phyloP scores from a whole-genome alignment of 2,888 invertebrate genomes.

The Drosophila aldrichi region DNA sequence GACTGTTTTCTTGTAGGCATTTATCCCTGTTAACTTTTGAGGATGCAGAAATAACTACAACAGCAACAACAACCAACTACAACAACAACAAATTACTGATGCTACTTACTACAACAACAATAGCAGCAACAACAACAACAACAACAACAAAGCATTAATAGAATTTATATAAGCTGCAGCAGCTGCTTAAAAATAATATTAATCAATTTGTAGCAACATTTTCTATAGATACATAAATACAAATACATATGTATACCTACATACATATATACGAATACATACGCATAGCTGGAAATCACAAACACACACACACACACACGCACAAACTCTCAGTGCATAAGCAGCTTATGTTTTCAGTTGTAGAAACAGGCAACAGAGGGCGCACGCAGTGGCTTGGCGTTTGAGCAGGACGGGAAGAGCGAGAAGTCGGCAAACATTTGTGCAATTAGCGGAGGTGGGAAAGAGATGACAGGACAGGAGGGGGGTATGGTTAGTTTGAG shows the following conservation, averaged over 20 bases:
- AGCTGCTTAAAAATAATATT: slow-evolving; percentile 34
- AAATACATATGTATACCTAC: neutral
- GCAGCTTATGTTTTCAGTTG: slow-evolving; percentile 70
- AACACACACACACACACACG: slow-evolving; percentile 24
- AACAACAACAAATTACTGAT: slow-evolving; percentile 44
- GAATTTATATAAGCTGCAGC: slow-evolving; percentile 54
- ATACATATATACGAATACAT: slow-evolving; percentile 1
- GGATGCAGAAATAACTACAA: slow-evolving; percentile 76
- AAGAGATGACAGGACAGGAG: neutral
- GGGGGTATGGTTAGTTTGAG: neutral
- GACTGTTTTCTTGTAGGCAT: slow-evolving; percentile 84
- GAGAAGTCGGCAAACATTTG: slow-evolving; percentile 62
- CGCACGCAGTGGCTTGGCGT: neutral
- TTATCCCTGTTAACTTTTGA: slow-evolving; percentile 86
- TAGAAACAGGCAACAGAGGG: slow-evolving; percentile 23
- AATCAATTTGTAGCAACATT: slow-evolving; percentile 39
- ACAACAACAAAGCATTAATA: slow-evolving; percentile 64
- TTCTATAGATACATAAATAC: slow-evolving; percentile 22
- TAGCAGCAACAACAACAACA: slow-evolving; percentile 48
- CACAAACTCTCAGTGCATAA: slow-evolving; percentile 47
- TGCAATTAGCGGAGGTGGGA: slow-evolving; percentile 67
- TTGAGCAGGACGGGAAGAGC: neutral
- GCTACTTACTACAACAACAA: slow-evolving; percentile 56
- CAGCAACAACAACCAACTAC: slow-evolving; percentile 62
- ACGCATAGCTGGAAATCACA: slow-evolving; percentile 32